Base-by-base conservation (phyloP, 2,888 invertebrate genomes). In the Gymnoscelis rufifasciata region DNA sequence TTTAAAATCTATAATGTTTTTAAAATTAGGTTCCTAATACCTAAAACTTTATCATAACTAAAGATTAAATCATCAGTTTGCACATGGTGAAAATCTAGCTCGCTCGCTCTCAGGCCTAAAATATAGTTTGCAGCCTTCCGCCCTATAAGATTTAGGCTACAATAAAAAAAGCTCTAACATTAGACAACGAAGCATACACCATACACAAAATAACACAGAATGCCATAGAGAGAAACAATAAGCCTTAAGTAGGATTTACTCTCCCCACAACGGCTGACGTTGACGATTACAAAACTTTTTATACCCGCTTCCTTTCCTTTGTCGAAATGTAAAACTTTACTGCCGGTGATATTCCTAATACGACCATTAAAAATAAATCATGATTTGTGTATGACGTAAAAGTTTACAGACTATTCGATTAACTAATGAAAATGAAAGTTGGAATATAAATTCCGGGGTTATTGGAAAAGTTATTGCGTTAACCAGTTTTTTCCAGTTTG, bases 191-290 rank as follows among this genome's bases (percentile, higher is more conserved):
- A 19, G 19, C 19, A 19, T 19, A 3, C 5, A 31, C 3, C n/a
- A n/a, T n/a, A 29, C 5, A 31, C 3, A 8, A 33, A 15, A 35
- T n/a, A 28, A 28, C 10, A 19, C 1, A 35, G 15, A 35, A n/a
- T 15, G 6, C 6, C n/a, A 4, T 47, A 64, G 64, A 11, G 59
- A 73, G n/a, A 54, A 76, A 78, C 76, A 74, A 80, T 79, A 78
- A 74, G 60, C 71, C 71, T n/a, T 77, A 72, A 77, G 70, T 73
- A 72, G 65, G 69, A 69, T 71, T 66, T 59, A 60, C 60, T 56
- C 59, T 58, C 66, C 62, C 57, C 58, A 64, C 68, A 65, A 62
- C 67, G 56, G 53, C 53, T 57, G 60, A 58, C 64, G 53, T 54
- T 57, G 59, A 59, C 65, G 64, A 73, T 75, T 74, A 74, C 57